Conservation (phyloP, 2,888 invertebrate species). For the Minunthozetes semirufus region DNA sequence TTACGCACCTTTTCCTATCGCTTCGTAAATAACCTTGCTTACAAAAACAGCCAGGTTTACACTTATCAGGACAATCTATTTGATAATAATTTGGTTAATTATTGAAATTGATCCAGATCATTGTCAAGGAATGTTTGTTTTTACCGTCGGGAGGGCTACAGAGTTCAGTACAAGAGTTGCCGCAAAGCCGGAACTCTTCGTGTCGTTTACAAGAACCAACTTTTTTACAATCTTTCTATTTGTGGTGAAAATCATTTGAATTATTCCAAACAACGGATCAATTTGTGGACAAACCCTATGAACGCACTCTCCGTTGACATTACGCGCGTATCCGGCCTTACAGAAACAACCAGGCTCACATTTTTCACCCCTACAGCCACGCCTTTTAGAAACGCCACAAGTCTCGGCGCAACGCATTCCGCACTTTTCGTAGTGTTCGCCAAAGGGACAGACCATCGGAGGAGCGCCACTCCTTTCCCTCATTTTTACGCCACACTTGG, state of each 20-base stretch:
- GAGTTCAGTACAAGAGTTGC: neutral
- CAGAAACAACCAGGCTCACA: constrained; percentile 5
- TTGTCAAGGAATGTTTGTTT: neutral
- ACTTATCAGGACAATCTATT: neutral
- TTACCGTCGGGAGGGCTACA: neutral
- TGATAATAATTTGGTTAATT: neutral
- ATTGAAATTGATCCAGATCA: neutral
- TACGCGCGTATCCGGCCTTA: neutral
- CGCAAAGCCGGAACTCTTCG: neutral
- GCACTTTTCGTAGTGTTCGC: neutral
- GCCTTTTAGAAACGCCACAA: neutral
- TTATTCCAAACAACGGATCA: too few species aligned
- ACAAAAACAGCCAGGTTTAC: neutral
- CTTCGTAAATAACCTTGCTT: neutral
- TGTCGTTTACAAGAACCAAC: neutral
- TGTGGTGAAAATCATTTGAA: too few species aligned
- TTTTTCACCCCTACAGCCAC: neutral
- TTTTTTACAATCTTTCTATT: neutral
- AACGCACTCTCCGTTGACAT: neutral
- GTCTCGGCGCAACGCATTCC: neutral
- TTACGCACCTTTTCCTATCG: neutral
- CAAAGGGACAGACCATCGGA: neutral
- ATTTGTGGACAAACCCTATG: neutral
- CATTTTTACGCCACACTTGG: neutral
- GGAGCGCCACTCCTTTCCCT: neutral